phyloP scores from a whole-genome alignment of 2,113 vertebrate genomes.

The Lipotes vexillifer region DNA sequence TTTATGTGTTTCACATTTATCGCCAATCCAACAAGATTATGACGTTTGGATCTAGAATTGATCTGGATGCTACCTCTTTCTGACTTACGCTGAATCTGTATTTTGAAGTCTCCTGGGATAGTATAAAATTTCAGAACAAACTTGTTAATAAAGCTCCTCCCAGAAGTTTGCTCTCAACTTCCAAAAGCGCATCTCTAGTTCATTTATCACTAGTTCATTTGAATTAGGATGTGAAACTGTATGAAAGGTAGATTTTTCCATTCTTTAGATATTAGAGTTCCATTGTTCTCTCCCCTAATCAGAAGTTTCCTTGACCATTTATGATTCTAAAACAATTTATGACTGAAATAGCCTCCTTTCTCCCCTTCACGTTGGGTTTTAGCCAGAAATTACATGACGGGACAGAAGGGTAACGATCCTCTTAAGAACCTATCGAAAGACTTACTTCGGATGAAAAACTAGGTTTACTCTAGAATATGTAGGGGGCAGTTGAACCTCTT shows the following conservation, averaged over 20 bases:
- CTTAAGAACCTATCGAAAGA: background rate
- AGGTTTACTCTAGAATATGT: background rate
- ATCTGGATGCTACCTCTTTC: background rate
- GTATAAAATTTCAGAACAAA: background rate
- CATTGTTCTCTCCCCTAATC: background rate
- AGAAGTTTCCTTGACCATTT: background rate
- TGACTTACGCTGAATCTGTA: background rate
- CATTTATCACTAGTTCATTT: accelerated
- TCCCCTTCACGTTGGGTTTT: background rate
- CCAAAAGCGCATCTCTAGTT: background rate
- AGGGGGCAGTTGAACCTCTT: background rate
- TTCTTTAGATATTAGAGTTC: too few relatives aligned
- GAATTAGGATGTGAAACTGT: background rate
- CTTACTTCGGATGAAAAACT: background rate
- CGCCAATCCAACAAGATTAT: too few relatives aligned
- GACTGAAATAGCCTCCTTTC: background rate
- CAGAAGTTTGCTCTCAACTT: background rate
- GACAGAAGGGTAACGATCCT: too few relatives aligned
- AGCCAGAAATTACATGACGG: background rate
- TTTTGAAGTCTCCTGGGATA: background rate
- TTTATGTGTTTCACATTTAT: background rate
- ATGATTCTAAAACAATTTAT: background rate
- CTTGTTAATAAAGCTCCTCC: too few relatives aligned
- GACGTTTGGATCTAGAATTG: background rate
- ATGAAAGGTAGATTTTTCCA: background rate